phyloP scores from a whole-genome alignment of 2,888 invertebrate species.

The Pasiphila rectangulata region DNA sequence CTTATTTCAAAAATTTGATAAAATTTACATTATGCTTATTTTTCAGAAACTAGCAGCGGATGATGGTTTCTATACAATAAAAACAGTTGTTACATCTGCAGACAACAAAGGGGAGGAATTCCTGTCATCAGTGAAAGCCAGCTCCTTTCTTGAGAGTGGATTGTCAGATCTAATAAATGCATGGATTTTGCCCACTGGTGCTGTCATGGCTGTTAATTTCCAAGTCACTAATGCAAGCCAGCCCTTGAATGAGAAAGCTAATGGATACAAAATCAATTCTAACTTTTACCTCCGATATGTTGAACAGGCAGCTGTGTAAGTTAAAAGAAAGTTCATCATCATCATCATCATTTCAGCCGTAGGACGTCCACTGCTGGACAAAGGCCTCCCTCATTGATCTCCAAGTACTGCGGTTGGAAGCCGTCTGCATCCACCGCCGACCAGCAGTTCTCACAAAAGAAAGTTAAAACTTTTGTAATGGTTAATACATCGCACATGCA shows the following conservation, averaged over 20 bases:
- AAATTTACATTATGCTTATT: conserved; percentile 4
- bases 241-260: conserved; percentile 30
- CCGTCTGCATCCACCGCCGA: no score
- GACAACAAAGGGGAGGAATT: conserved; percentile 85
- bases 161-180: conserved; percentile 89
- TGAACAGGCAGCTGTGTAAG: conserved; percentile 88
- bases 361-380: no score
- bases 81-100: conserved; percentile 84
- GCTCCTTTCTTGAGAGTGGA: conserved; percentile 86
- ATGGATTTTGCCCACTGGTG: conserved; percentile 89
- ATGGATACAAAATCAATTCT: conserved; percentile 83
- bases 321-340: conserved; percentile 22
- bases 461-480: no score
- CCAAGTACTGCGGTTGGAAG: no score
- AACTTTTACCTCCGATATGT: conserved; percentile 89
- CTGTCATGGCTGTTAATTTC: conserved; percentile 86
- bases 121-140: conserved; percentile 89
- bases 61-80: conserved; percentile 88
- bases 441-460: no score
- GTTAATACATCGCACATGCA: no score
- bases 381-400: no score
- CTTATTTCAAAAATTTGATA: no score
- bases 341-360: no score
- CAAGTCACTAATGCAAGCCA: conserved; percentile 63
- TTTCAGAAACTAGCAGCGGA: conserved; percentile 83